Base-by-base conservation (phyloP, 2,888 invertebrate species). In the Notodonta dromedarius region DNA sequence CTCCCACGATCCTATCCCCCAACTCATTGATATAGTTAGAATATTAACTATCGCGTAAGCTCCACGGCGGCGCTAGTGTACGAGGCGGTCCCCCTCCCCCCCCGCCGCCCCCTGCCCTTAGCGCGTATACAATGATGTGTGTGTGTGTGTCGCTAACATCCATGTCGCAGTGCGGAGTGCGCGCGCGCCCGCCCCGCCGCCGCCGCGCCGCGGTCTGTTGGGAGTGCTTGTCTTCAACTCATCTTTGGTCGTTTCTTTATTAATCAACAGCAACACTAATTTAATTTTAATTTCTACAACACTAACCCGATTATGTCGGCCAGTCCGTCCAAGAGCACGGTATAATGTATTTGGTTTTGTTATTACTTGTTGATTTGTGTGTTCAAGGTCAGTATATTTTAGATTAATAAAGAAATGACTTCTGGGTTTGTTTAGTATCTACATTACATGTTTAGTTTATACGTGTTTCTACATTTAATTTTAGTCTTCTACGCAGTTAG, bases 51-150 rank as follows among this genome's bases (percentile, higher is more conserved):
- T 12, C 35, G 35, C 4, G 4, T 35, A 4, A 35, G 7, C 42
- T 11, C 62, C 61, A 66, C 57, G 73, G 69, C 67, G 74, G 70
- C 71, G 75, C 69, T 58, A 61, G 65, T 68, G 60, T 70, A 16
- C 16, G 8, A 9, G 54, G 39, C n/a, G 54, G n/a, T 13, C 54
- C 0, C 39, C 2, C 13, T 0, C 54, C n/a, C 39, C n/a, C 11
- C 0, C 40, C 55, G 40, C 40, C 55, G 55, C 39, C 55, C 55
- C 55, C 39, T 39, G 55, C 32, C 40, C 9, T 9, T 4, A 9
- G 40, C n/a, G 55, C 40, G 55, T 40, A n/a, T 55, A 55, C 40
- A 14, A 53, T 63, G 7, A 66, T 61, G 61, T 71, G 64, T 66
- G 65, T 61, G 67, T 78, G 70, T 78, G 69, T 64, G 65, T 71